Evolutionary conservation across 2,797 vertebrate species (phyloP), one percentile per base, ranked within the genome.

Genomic region (Coregonus ussuriensis): DNA sequence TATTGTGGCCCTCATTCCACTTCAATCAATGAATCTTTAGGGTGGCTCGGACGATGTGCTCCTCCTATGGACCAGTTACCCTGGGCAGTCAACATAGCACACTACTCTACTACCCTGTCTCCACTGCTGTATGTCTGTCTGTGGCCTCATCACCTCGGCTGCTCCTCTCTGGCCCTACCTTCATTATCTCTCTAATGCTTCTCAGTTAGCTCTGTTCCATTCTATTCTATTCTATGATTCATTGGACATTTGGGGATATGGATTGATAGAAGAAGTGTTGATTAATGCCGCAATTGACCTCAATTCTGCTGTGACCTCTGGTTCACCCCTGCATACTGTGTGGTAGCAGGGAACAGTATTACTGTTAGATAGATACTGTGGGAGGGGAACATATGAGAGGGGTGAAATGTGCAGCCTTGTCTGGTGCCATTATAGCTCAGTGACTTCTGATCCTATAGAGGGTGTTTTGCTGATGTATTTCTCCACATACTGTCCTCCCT

Each of bases 21-120:
- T 93, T 92, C 92, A 93, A 93, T 93, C 92, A 91, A 90, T 90
- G 89, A 56, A 54, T 86, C 85, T 79, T 85, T 87, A 85, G 78
- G 71, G 72, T 75, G 81, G 82, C 86, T 83, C 51, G 18, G 77
- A 82, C 79, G 6, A 86, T 83, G 71, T 83, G 86, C 80, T 82
- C 72, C 72, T 75, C 80, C 70, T 37, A 66, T 29, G 31, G 74
- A 76, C 51, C 81, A 85, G 66, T 77, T 83, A 35, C 56, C 53
- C 41, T 62, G 72, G 54, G 21, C 41, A 76, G 67, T 53, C 15
- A 69, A 59, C 54, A 29, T 14, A 6, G 6, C 25, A 14, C 14
- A 81, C 35, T 2, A 2, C 54, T 47, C 41, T 47, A 47, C 41
- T 47, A 3, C 41, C 41, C 79, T 35, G 15, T 16, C 9, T 31